Base-by-base conservation (phyloP, 2,888 invertebrate species). In the Chydorus sphaericus region DNA sequence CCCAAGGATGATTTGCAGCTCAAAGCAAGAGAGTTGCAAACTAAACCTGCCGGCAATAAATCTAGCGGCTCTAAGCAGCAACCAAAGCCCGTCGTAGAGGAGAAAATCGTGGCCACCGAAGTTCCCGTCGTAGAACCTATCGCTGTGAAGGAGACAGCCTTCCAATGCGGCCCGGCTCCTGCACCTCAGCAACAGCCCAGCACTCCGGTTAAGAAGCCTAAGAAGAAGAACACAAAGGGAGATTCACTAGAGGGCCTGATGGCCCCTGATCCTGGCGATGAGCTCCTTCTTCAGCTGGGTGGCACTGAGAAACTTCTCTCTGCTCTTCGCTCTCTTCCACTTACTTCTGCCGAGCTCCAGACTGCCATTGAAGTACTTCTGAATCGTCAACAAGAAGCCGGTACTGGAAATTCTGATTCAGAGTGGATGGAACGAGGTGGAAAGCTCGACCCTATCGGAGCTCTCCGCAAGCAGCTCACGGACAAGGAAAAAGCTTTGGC, bases 321-420 rank as follows among this genome's bases (percentile, higher is more conserved):
- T 31, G 76, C 85, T 51, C 81, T 92, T 59, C 81, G 83, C 62
- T 83, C 83, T 63, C 84, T 89, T 60, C 81, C 84, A 62, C 77
- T 93, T 50, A 85, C 85, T 61, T 85, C 87, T 63, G 82, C 79
- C 57, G 92, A 93, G 73, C 84, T 90, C 62, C 92, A 92, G 73
- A 80, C 83, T 62, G 77, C 92, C 57, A 90, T 91, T 63, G 90
- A 93, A 70, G 81, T 85, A 62, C 76, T 93, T 63, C 76, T 92
- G 63, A 89, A 90, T 73, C 89, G 89, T 68, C 90, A 90, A 69
- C 82, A 86, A 68, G 83, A 82, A 68, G 82, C 82, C 60, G 75
- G 80, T 62, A 80, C 83, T 0, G 68, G 70, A 29, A 76, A 81
- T 61, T 11, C 28, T 14, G 80, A 84, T 66, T 81, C 85, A 3